Evolutionary conservation across 2,113 vertebrate species (phyloP).

Genomic region (Mixornis gularis): DNA sequence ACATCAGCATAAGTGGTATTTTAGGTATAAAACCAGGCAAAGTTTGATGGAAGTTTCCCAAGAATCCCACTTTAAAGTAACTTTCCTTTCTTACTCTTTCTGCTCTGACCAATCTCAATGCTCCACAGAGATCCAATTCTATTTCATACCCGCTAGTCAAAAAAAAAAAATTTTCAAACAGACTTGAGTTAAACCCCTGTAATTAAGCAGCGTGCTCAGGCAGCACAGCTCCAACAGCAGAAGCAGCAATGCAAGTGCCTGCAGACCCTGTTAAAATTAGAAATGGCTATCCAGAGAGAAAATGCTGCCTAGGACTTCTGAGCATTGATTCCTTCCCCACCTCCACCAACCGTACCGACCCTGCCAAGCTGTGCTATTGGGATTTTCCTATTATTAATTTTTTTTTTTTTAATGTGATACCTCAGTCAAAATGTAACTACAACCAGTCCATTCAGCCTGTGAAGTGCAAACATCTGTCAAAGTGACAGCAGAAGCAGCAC

Average conservation of each 20-base stretch:
- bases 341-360: neutral
- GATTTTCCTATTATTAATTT: neutral
- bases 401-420: neutral
- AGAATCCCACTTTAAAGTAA: neutral
- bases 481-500: neutral
- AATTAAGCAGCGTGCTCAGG: neutral
- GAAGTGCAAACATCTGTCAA: neutral
- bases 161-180: neutral
- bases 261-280: neutral
- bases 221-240: neutral
- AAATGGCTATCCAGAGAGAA: neutral
- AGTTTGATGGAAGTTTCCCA: neutral
- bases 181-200: neutral
- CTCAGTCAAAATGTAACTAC: neutral
- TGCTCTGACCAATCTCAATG: neutral
- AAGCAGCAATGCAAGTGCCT: neutral
- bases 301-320: neutral
- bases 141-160: neutral
- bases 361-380: neutral
- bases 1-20: neutral
- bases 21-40: neutral
- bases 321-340: neutral
- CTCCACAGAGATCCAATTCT: slow-evolving; percentile 5
- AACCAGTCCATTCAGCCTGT: neutral
- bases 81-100: neutral